A percentile compares a stretch with the other conserved stretches of the same genome.
Evolutionary conservation across 1,140 invertebrate genomes (phyloP).

Genomic region (Bombus consobrinus): DNA sequence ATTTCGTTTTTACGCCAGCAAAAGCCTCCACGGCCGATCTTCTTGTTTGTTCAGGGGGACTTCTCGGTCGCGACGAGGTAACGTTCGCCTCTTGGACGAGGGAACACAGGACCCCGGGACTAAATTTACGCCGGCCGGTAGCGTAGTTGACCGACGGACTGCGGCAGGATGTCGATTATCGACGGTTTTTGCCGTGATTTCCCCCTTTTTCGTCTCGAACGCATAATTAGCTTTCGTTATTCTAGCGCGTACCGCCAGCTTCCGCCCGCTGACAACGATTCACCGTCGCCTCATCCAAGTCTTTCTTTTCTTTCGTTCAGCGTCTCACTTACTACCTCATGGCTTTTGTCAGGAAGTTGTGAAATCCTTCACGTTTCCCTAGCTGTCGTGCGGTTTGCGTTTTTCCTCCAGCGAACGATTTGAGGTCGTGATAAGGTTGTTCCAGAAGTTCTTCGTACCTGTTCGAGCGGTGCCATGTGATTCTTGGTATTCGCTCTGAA

Average conservation of each 20-base stretch:
- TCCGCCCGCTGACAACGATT: conserved; percentile 63
- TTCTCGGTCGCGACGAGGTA: conserved; percentile 57
- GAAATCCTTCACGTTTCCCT: conserved; percentile 45
- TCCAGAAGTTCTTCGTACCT: no score
- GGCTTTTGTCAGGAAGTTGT: conserved; percentile 22
- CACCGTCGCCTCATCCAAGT: conserved; percentile 31
- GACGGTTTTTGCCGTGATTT: conserved; percentile 69
- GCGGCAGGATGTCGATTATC: conserved; percentile 74
- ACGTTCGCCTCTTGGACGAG: conserved; percentile 19
- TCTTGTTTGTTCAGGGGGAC: conserved; percentile 64
- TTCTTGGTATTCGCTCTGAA: no score
- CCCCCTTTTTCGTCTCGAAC: conserved; percentile 51
- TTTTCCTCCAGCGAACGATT: neutral
- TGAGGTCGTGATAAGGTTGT: neutral
- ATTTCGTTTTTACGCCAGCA: conserved; percentile 58
- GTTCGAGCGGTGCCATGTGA: no score
- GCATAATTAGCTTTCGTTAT: conserved; percentile 78
- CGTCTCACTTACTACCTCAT: neutral
- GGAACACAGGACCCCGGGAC: neutral
- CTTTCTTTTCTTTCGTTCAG: conserved; percentile 9
- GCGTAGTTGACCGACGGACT: conserved; percentile 66
- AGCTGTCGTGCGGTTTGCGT: conserved; percentile 11
- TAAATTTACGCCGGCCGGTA: conserved; percentile 64
- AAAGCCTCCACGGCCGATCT: conserved; percentile 55
- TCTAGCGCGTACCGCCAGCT: conserved; percentile 71